Evolutionary conservation across 2,113 vertebrate species (phyloP).

Genomic region (Oncorhynchus masou): DNA sequence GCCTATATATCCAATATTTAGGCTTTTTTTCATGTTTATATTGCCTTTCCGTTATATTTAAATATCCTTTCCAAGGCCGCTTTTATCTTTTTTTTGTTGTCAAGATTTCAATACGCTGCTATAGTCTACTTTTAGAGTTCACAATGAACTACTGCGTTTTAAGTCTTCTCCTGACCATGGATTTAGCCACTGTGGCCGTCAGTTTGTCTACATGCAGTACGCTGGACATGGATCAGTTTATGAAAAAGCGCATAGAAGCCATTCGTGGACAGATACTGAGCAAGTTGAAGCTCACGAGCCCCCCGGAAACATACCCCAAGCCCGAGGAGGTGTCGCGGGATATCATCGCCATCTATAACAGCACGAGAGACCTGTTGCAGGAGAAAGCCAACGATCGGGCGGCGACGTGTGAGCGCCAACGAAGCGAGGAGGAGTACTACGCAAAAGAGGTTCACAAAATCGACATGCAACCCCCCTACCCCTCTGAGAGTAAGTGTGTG

Average conservation of each 20-base stretch:
- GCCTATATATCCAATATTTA: neutral
- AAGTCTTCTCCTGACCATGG: conserved; percentile 84
- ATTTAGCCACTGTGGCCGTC: conserved; percentile 84
- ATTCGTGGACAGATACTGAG: conserved; percentile 96
- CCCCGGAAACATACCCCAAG: conserved; percentile 82
- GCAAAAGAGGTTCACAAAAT: conserved; percentile 98
- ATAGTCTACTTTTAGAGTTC: neutral
- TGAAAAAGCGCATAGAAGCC: conserved; percentile 94
- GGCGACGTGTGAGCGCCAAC: conserved; percentile 87
- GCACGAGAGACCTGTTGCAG: conserved; percentile 93
- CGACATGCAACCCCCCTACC: conserved; percentile 83
- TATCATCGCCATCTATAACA: conserved; percentile 97
- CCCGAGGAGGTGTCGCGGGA: conserved; percentile 92
- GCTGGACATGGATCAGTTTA: conserved; percentile 95
- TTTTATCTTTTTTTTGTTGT: conserved; percentile 27
- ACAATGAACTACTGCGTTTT: conserved; percentile 91
- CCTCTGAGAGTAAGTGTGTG: conserved; percentile 87
- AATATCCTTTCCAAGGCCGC: neutral
- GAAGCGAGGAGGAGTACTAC: conserved; percentile 93
- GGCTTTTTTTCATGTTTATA: conserved; percentile 13
- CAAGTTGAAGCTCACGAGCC: conserved; percentile 91
- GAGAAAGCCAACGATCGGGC: conserved; percentile 91
- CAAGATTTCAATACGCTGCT: neutral
- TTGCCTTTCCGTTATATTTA: conserved; percentile 30
- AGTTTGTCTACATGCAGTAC: conserved; percentile 95